Percentiles rank a stretch among this genome's conserved stretches.
Evolutionary conservation across 2,113 vertebrate species (phyloP).

Genomic region (Acrocephalus kingi): DNA sequence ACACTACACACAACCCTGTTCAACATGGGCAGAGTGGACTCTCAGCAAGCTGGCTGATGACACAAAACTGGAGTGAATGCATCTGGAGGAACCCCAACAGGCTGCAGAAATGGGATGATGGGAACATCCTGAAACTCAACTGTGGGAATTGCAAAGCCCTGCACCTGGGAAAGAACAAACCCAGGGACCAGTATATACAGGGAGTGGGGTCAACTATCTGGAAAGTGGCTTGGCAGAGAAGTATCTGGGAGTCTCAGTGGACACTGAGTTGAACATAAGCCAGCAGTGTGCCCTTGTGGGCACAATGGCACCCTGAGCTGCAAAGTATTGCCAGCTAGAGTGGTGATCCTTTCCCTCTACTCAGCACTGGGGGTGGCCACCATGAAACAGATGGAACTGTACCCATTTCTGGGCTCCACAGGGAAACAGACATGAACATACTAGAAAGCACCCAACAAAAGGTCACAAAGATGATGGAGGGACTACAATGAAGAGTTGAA

Average conservation of each 20-base stretch:
- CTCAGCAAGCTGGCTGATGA: neutral
- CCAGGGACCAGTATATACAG: too few species aligned
- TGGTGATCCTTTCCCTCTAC: neutral
- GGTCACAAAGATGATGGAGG: neutral
- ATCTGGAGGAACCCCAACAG: neutral
- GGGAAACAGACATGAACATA: neutral
- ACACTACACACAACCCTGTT: neutral
- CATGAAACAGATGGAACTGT: neutral
- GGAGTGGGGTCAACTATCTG: fast-evolving
- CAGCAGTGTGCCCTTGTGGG: neutral
- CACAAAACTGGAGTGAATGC: neutral
- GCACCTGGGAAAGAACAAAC: neutral
- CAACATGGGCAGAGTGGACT: fast-evolving
- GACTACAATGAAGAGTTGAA: neutral
- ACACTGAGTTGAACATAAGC: neutral
- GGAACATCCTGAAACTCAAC: neutral
- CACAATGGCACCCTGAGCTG: neutral
- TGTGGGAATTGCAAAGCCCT: neutral
- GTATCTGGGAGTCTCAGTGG: too few species aligned
- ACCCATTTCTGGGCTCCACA: neutral
- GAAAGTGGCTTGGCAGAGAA: neutral
- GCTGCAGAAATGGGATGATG: neutral
- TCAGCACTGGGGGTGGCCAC: neutral
- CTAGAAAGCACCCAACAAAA: neutral
- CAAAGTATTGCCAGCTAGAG: neutral